These are phyloP conservation scores for Sebastes hubbsi DNA, from an alignment of 2,797 vertebrate species.

Conservation along the genomic window DNA sequence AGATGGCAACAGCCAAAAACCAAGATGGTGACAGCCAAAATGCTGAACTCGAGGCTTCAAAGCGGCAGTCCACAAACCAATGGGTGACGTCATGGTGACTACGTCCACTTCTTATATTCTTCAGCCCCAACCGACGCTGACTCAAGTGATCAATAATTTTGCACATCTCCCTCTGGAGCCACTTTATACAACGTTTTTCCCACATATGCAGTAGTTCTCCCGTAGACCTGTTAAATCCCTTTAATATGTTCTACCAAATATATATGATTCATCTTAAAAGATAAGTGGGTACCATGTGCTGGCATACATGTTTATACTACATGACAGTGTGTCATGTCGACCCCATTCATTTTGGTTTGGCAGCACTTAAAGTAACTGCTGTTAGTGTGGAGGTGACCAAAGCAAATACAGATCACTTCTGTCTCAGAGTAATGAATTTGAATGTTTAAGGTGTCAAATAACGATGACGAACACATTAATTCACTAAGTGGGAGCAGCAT, in stretches of 20 bases:
- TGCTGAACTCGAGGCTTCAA: too few species aligned
- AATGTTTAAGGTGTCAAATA: not conserved
- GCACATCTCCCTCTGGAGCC: not conserved
- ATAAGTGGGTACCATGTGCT: not conserved
- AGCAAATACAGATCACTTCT: slow-evolving; percentile 5
- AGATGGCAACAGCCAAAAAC: too few species aligned
- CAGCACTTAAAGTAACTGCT: not conserved
- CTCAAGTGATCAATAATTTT: not conserved
- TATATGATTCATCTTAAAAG: not conserved
- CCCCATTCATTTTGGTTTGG: not conserved
- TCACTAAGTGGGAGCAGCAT: not conserved
- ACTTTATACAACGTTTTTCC: not conserved
- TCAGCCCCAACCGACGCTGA: too few species aligned
- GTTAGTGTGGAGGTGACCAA: not conserved
- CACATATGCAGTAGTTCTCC: not conserved
- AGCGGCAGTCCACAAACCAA: too few species aligned
- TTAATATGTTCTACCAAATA: not conserved
- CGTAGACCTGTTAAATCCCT: too few species aligned
- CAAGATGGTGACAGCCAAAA: too few species aligned
- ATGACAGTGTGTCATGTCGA: not conserved
- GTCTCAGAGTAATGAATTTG: not conserved
- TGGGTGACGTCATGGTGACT: too few species aligned
- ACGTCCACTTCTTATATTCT: too few species aligned
- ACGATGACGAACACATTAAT: not conserved
- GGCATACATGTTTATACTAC: not conserved